Base-by-base conservation (phyloP, 2,113 vertebrate species). In the Sylvicapra grimmia region DNA sequence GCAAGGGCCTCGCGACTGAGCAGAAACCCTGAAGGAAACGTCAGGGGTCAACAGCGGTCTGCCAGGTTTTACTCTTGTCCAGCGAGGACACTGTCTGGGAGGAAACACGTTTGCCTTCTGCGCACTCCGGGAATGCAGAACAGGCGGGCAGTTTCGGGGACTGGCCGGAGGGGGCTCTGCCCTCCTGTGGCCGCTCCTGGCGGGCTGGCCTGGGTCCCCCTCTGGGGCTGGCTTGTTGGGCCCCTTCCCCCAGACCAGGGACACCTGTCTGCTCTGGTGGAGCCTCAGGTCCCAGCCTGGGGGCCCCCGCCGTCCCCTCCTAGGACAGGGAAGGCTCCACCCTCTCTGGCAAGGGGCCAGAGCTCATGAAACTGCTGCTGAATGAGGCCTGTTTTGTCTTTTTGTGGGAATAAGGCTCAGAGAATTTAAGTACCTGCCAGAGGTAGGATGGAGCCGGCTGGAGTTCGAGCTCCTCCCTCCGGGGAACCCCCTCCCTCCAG, bases 91-190 rank as follows among this genome's bases (percentile, higher is more conserved):
- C 31, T n/a, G 0, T 15, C 11, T 21, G 21, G 23, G 29, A 36
- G 2, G 13, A 80, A 4, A 3, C 18, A 4, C 14, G 2, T 6
- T 27, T 13, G 51, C 29, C 40, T 0, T 6, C 9, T 6, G 40
- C 6, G 16, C 6, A 8, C 27, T 11, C 31, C 1, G 0, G 1
- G 1, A 2, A 8, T 29, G 7, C 2, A 0, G 19, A 8, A 14
- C 36, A 9, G 33, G 49, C 2, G 7, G 49, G 18, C 3, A 1
- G 0, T 23, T 18, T 49, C 3, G 44, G 15, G 77, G 47, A 18
- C 44, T 18, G 47, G 77, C 44, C 0, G 0, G 77, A 4, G 0
- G 15, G 8, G 44, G 8, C 25, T 44, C 47, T 36, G 59, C 2
- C 49, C 75, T 47, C 3, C 2, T 0, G 21, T 36, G 0, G 11